A percentile compares a stretch with the other conserved stretches of the same genome.
Conservation (phyloP, 2,113 vertebrate species). For the Vombatus ursinus region DNA sequence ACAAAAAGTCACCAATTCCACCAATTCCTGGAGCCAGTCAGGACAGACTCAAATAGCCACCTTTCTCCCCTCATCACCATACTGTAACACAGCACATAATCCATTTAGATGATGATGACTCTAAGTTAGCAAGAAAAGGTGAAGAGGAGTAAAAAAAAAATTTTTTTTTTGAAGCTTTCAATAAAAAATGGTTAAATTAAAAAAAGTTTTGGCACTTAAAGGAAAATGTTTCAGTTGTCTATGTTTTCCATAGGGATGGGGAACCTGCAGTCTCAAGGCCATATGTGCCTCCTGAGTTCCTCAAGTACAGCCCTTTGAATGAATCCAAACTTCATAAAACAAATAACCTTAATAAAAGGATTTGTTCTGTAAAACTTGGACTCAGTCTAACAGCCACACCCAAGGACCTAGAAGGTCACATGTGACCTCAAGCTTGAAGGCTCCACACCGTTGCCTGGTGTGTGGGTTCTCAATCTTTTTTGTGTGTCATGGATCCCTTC, state of each 20-base stretch:
- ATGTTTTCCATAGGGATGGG: not conserved
- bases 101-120: not conserved
- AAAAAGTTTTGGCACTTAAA: not conserved
- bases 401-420: no score
- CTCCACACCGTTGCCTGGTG: no score
- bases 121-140: not conserved
- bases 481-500: not conserved
- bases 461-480: not conserved
- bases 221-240: not conserved
- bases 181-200: not conserved
- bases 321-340: no score
- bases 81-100: not conserved
- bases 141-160: not conserved
- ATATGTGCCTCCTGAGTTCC: no score
- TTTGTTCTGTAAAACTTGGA: no score
- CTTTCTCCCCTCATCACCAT: not conserved
- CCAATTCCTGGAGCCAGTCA: not conserved
- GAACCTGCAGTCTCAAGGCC: no score
- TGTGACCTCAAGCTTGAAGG: no score
- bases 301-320: no score
- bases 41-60: not conserved
- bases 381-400: no score
- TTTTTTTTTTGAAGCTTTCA: not conserved
- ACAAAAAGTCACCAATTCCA: not conserved
- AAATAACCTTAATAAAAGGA: no score